Conservation (phyloP, 2,113 vertebrate species). For the Gasterosteus aculeatus region DNA sequence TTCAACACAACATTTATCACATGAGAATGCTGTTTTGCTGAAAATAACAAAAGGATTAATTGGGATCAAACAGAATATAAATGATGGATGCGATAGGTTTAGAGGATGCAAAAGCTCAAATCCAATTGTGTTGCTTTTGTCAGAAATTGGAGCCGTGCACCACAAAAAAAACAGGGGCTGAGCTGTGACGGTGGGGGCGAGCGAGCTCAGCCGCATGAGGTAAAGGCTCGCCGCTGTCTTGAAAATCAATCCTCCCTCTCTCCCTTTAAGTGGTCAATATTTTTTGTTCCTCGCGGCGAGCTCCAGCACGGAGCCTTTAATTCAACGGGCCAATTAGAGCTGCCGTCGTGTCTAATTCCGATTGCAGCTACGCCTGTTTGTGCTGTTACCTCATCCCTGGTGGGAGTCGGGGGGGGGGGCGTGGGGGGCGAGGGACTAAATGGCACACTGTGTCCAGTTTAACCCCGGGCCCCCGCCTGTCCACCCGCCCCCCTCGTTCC, state of each 20-base stretch:
- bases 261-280: constrained; percentile 97
- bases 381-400: constrained; percentile 93
- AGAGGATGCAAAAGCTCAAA: not conserved
- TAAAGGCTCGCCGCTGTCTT: constrained; percentile 82
- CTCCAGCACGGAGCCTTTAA: constrained; percentile 84
- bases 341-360: constrained; percentile 92
- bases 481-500: constrained; percentile 13
- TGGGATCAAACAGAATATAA: no score
- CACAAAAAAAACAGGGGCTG: constrained; percentile 4
- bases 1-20: not conserved
- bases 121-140: constrained; percentile 1
- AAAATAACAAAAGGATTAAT: not conserved
- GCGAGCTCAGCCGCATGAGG: constrained; percentile 78
- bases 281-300: constrained; percentile 89
- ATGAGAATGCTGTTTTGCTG: not conserved
- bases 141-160: constrained; percentile 9
- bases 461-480: constrained; percentile 51
- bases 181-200: constrained; percentile 37
- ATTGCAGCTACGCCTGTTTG: constrained; percentile 85
- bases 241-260: constrained; percentile 93
- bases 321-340: constrained; percentile 96
- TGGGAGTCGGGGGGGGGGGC: constrained; percentile 69
- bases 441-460: constrained; percentile 78
- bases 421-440: constrained; percentile 37
- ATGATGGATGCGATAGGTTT: not conserved